Conservation (phyloP, 1,140 invertebrate species). For the Bombus polaris region DNA sequence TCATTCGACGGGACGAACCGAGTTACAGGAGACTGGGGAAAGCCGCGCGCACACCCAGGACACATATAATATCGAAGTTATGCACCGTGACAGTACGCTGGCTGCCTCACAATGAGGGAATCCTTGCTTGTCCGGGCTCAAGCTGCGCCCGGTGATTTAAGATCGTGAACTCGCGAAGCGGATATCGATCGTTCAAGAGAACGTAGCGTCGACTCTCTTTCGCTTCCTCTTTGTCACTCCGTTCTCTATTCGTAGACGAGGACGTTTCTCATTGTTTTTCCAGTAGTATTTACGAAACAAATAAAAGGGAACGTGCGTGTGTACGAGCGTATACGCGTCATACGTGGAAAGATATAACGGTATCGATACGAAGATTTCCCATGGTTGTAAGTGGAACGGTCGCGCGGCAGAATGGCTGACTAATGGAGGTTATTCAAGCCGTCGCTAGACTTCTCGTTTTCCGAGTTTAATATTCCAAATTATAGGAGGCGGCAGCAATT, state of each 20-base stretch:
- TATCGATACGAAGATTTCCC: slow-evolving; percentile 2
- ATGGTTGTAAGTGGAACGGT: not conserved
- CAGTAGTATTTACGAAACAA: not conserved
- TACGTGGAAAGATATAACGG: not conserved
- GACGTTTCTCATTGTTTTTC: not conserved
- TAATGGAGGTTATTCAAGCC: slow-evolving; percentile 16
- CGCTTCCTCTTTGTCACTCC: not conserved
- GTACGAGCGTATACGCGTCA: not conserved
- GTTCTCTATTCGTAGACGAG: not conserved
- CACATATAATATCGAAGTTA: slow-evolving; percentile 27
- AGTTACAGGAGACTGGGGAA: slow-evolving; percentile 3
- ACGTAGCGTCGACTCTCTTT: no score
- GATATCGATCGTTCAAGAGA: slow-evolving; percentile 17
- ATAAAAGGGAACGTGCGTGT: not conserved
- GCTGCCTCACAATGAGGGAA: slow-evolving; percentile 23
- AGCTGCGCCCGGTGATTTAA: slow-evolving; percentile 25
- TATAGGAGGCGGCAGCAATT: slow-evolving; percentile 32
- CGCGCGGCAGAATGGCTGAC: not conserved
- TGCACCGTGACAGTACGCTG: slow-evolving; percentile 36
- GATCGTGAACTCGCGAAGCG: slow-evolving; percentile 27
- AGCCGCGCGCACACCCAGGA: not conserved
- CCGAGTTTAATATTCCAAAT: slow-evolving; percentile 25
- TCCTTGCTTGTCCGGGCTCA: slow-evolving; percentile 1
- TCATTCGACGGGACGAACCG: not conserved
- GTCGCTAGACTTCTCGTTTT: slow-evolving; percentile 12